Percentiles rank a stretch among this genome's conserved stretches.
Conservation (phyloP, 1,140 invertebrate genomes). For the silkworm (Bombyx mori) region ASM3026992v2 NC_085131.1:9475501-9476000, state of each 20-base stretch:
- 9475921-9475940: slow-evolving; percentile 88
- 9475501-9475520: no score
- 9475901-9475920: slow-evolving; percentile 80
- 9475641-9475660: no score
- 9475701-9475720: no score
- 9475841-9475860: slow-evolving; percentile 79
- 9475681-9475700: no score
- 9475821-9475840: slow-evolving; percentile 84
- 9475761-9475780: no score
- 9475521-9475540: neutral
- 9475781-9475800: no score
- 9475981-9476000: no score
- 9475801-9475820: slow-evolving; percentile 69
- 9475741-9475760: no score
- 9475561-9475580: neutral
- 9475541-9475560: neutral
- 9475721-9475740: no score
- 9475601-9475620: neutral
- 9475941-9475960: slow-evolving; percentile 75
- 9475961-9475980: no score
- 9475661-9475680: no score
- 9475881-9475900: slow-evolving; percentile 83
- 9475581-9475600: neutral
- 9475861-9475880: slow-evolving; percentile 83
- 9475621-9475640: no score